A percentile compares a stretch with the other conserved stretches of the same genome.
phyloP scores from a whole-genome alignment of 2,888 invertebrate species.

The Creontiades dilutus region DNA sequence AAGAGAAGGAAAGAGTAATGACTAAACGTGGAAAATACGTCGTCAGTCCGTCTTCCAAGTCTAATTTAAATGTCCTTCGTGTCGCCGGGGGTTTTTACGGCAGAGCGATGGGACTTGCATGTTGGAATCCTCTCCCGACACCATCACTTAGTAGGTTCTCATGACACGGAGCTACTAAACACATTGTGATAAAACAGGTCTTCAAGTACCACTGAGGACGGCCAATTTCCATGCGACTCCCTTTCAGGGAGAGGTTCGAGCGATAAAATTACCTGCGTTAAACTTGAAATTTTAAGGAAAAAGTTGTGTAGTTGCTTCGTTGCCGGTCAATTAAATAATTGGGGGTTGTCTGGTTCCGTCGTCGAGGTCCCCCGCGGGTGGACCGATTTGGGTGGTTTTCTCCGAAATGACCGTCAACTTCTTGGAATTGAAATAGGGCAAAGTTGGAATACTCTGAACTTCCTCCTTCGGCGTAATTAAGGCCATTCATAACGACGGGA shows the following conservation, averaged over 20 bases:
- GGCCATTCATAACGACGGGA: too few species aligned
- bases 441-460: too few species aligned
- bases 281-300: neutral
- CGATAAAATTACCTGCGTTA: neutral
- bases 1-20: neutral
- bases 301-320: too few species aligned
- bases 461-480: too few species aligned
- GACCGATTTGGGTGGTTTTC: too few species aligned
- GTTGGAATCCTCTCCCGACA: conserved; percentile 33
- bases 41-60: neutral
- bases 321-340: too few species aligned
- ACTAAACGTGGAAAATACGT: neutral
- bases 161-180: conserved; percentile 45
- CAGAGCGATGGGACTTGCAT: conserved; percentile 18
- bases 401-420: too few species aligned
- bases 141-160: conserved; percentile 33
- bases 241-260: neutral
- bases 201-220: neutral
- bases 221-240: neutral
- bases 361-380: too few species aligned
- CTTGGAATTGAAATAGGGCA: too few species aligned
- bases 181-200: conserved; percentile 43
- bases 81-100: conserved; percentile 11
- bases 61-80: conserved; percentile 39
- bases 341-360: too few species aligned